A percentile compares a stretch with the other conserved stretches of the same genome.
Evolutionary conservation across 2,888 invertebrate species (phyloP).

Genomic region (Eustalomyia histrio): DNA sequence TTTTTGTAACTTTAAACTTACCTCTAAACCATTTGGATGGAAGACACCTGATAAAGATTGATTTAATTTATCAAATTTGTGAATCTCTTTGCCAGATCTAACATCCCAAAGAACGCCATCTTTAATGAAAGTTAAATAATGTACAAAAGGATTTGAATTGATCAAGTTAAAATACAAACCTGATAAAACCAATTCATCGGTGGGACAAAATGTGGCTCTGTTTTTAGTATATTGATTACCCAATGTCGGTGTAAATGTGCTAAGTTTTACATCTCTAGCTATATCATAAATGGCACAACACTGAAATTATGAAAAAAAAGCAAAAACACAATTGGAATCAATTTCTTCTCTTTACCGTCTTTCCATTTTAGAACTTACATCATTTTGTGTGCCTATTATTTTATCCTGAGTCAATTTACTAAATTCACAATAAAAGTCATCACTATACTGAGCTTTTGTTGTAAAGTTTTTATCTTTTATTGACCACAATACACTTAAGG

Average conservation of each 20-base stretch:
- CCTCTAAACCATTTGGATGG: slow-evolving; percentile 96
- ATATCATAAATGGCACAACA: slow-evolving; percentile 89
- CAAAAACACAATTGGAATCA: background rate
- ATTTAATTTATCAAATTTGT: slow-evolving; percentile 98
- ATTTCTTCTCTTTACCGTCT: background rate
- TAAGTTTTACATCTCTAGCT: slow-evolving; percentile 86
- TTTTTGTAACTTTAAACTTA: slow-evolving; percentile 78
- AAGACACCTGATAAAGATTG: slow-evolving; percentile 96
- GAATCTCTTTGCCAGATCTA: slow-evolving; percentile 91
- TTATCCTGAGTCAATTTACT: slow-evolving; percentile 91
- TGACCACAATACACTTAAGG: slow-evolving; percentile 82
- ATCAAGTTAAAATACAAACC: slow-evolving; percentile 75
- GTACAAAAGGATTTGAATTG: background rate
- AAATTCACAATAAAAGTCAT: slow-evolving; percentile 95
- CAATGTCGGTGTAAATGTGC: slow-evolving; percentile 88
- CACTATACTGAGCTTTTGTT: slow-evolving; percentile 85
- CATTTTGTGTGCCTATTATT: slow-evolving; percentile 92
- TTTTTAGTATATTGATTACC: slow-evolving; percentile 97
- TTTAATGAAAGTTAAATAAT: slow-evolving; percentile 69
- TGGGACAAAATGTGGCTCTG: slow-evolving; percentile 95
- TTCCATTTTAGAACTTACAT: slow-evolving; percentile 75
- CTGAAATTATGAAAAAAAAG: slow-evolving; percentile 67
- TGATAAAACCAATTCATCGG: slow-evolving; percentile 95
- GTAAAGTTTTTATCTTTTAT: slow-evolving; percentile 76
- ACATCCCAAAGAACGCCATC: slow-evolving; percentile 98